phyloP scores from a whole-genome alignment of 2,797 vertebrate species.

The Enteromius thamalakanensis region DNA sequence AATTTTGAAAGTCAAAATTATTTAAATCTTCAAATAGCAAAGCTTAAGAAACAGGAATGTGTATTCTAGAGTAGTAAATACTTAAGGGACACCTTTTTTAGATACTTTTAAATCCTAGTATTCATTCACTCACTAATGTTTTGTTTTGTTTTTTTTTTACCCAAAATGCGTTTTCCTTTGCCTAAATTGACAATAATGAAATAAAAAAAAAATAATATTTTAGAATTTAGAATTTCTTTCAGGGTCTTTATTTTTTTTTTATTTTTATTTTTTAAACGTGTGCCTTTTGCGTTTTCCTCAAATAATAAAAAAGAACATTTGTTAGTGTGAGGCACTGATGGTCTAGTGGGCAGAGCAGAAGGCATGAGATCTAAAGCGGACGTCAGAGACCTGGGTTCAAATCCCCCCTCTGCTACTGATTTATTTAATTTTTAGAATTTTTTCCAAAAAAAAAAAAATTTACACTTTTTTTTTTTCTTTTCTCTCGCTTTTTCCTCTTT shows the following conservation, averaged over 20 bases:
- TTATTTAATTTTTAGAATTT: neutral
- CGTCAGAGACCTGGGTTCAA: neutral
- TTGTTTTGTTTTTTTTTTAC: neutral
- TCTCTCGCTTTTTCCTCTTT: no score
- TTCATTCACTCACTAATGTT: neutral
- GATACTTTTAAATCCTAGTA: neutral
- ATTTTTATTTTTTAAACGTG: neutral
- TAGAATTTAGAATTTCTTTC: neutral
- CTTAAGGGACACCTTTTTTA: neutral
- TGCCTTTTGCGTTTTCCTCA: neutral
- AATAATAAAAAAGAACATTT: neutral
- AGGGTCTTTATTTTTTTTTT: no score
- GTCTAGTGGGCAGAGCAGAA: neutral
- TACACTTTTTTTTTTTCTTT: no score
- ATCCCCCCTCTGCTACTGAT: neutral
- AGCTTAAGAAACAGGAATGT: neutral
- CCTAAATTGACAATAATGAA: neutral
- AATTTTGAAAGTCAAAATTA: neutral
- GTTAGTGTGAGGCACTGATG: neutral
- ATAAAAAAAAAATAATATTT: neutral
- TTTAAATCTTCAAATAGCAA: no score
- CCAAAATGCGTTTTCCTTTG: neutral
- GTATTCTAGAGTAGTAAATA: neutral
- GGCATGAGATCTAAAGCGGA: neutral
- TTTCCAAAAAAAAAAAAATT: neutral